phyloP scores from a whole-genome alignment of 2,888 invertebrate genomes.

The Gymnosoma rotundatum region DNA sequence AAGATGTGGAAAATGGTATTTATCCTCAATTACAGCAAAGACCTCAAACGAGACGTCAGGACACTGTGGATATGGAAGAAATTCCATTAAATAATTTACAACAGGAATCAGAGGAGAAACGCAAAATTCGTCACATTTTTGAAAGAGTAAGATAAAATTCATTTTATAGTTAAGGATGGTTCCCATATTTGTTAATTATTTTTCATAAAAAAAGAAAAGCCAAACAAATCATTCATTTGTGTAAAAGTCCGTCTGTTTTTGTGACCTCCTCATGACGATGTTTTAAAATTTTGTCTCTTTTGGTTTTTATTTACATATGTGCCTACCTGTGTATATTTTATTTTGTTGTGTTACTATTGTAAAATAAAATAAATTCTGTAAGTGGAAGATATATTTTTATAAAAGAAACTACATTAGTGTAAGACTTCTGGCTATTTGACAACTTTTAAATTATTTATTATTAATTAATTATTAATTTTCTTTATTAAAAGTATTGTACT shows the following conservation, averaged over 20 bases:
- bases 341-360: no score
- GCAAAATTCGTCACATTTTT: slow-evolving; percentile 77
- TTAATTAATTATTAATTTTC: no score
- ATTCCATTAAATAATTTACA: slow-evolving; percentile 75
- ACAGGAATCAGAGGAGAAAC: slow-evolving; percentile 77
- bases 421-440: no score
- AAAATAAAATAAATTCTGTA: no score
- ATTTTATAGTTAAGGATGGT: not conserved
- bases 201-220: no score
- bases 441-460: no score
- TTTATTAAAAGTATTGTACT: no score
- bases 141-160: slow-evolving; percentile 75
- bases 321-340: no score
- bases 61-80: slow-evolving; percentile 79
- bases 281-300: no score
- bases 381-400: no score
- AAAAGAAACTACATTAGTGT: no score
- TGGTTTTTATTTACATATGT: no score
- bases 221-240: slow-evolving; percentile 42
- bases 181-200: not conserved
- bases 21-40: slow-evolving; percentile 77
- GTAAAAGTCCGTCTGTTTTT: slow-evolving; percentile 10
- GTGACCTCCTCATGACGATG: not conserved
- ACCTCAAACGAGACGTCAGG: slow-evolving; percentile 77
- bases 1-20: slow-evolving; percentile 77